A percentile compares a stretch with the other conserved stretches of the same genome.
These are phyloP conservation scores for Eremophila alpestris DNA, from an alignment of 2,797 vertebrate species.

Conservation along the genomic window DNA sequence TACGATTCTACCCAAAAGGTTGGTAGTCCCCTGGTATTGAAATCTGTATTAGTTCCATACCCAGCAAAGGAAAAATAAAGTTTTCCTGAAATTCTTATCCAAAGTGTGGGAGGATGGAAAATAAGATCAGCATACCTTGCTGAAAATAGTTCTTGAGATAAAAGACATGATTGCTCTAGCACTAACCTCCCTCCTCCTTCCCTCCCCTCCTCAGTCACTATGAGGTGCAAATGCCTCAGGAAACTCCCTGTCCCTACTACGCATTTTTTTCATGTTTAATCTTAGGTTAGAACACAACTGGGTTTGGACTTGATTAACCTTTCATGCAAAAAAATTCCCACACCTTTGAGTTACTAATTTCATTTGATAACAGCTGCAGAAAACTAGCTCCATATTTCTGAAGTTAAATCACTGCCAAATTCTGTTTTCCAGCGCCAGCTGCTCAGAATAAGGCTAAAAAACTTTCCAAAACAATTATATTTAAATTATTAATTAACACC, in stretches of 20 bases:
- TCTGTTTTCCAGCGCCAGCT: conserved; percentile 4
- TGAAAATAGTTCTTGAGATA: conserved; percentile 45
- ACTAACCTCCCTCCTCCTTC: background rate
- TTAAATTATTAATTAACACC: conserved; percentile 42
- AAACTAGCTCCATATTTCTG: conserved; percentile 13
- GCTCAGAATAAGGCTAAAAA: conserved; percentile 12
- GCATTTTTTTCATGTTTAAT: background rate
- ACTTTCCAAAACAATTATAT: conserved; percentile 9
- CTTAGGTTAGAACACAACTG: conserved; percentile 23
- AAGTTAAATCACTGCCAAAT: conserved; percentile 17
- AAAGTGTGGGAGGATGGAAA: conserved; percentile 13
- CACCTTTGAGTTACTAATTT: conserved; percentile 19
- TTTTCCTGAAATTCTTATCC: background rate
- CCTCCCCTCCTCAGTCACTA: background rate
- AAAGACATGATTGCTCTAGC: conserved; percentile 20
- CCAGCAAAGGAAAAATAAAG: background rate
- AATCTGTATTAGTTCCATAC: background rate
- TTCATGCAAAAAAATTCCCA: background rate
- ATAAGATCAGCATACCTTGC: background rate
- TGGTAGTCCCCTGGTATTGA: background rate
- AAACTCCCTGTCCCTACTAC: background rate
- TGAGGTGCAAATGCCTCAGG: background rate
- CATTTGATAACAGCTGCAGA: conserved; percentile 14
- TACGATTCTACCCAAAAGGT: background rate
- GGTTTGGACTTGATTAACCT: conserved; percentile 17